Percentiles rank a stretch among this genome's conserved stretches.
phyloP scores from a whole-genome alignment of 2,888 invertebrate species.

The Antheraea assamensis region DNA sequence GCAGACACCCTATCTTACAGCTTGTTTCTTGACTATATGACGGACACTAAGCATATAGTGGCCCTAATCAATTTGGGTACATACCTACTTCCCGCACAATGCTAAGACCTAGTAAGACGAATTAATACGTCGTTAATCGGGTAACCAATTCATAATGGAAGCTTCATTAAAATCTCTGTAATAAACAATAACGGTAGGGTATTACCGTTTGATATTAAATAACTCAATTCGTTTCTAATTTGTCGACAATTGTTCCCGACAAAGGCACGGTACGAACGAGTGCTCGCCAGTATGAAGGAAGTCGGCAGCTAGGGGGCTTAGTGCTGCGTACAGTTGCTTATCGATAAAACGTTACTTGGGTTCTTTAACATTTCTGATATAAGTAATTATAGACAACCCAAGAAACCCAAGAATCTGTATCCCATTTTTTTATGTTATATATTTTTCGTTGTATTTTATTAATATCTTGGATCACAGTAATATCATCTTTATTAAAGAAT shows the following conservation, averaged over 20 bases:
- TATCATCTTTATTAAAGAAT: no score
- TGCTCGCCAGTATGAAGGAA: constrained; percentile 82
- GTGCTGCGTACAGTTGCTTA: constrained; percentile 41
- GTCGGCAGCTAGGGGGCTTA: constrained; percentile 71
- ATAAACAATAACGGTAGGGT: constrained; percentile 67
- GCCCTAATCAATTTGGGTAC: no score
- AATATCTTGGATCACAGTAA: no score
- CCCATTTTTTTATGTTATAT: no score
- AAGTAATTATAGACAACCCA: neutral
- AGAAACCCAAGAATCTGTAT: no score
- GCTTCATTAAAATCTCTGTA: constrained; percentile 29
- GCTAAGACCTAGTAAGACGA: neutral
- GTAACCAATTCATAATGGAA: neutral
- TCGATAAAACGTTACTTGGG: constrained; percentile 36
- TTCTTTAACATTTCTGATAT: neutral
- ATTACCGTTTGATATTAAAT: constrained; percentile 79
- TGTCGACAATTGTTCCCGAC: constrained; percentile 82
- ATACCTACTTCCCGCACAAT: neutral
- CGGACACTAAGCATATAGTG: no score
- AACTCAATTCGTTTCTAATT: constrained; percentile 83
- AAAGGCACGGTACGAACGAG: constrained; percentile 80
- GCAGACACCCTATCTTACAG: no score
- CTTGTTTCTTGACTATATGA: no score
- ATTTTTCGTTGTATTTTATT: no score
- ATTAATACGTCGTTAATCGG: neutral